These are phyloP conservation scores for Cantharis rufa DNA, from an alignment of 2,888 invertebrate genomes.

Conservation along the genomic window DNA sequence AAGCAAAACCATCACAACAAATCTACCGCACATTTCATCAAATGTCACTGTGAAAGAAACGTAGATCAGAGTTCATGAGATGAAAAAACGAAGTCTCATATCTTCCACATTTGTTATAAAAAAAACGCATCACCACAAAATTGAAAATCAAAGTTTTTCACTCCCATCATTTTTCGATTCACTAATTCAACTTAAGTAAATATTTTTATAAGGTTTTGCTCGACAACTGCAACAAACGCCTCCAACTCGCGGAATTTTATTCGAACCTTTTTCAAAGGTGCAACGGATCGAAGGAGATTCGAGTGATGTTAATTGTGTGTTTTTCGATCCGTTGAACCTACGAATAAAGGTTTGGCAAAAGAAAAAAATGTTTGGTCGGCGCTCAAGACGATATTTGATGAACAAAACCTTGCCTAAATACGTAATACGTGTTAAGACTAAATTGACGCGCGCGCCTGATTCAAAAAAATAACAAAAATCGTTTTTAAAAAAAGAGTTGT, in stretches of 20 bases:
- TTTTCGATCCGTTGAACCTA: not conserved
- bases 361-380: not conserved
- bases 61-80: not conserved
- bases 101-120: not conserved
- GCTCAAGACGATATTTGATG: not conserved
- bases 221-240: not conserved
- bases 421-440: not conserved
- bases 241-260: not conserved
- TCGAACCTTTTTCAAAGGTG: not conserved
- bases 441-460: not conserved
- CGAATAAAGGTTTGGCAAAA: not conserved
- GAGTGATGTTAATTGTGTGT: not conserved
- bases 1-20: conserved; percentile 13
- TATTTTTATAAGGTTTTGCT: not conserved
- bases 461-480: not conserved
- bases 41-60: not conserved
- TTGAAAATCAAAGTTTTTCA: not conserved
- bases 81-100: not conserved
- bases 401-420: not conserved
- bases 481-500: not conserved
- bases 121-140: conserved; percentile 1
- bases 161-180: not conserved
- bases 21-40: conserved; percentile 1
- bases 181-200: conserved; percentile 2
- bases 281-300: not conserved